These are phyloP conservation scores for Panagrolaimus sp. DNA, from an alignment of 1,140 invertebrate genomes.

Conservation along the genomic window DNA sequence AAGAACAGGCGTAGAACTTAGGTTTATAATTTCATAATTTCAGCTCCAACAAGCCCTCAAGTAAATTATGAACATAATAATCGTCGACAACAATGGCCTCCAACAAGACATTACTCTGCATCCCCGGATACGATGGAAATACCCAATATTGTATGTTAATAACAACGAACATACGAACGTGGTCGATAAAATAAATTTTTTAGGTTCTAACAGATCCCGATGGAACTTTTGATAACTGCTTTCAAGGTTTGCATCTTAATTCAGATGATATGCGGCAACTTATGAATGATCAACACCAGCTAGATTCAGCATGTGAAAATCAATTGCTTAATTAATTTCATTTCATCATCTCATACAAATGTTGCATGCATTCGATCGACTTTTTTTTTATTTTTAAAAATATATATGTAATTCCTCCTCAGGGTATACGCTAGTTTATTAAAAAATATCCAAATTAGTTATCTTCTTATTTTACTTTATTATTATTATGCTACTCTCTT, in stretches of 20 bases:
- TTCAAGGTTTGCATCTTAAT: slow-evolving; percentile 34
- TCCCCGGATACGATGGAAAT: slow-evolving; percentile 43
- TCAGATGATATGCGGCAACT: slow-evolving; percentile 37
- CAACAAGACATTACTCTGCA: slow-evolving; percentile 40
- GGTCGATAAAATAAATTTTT: too few relatives aligned
- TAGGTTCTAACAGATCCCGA: slow-evolving; percentile 40
- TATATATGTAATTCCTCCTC: slow-evolving; percentile 1
- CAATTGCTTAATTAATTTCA: slow-evolving; percentile 25
- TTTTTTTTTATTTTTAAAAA: background rate
- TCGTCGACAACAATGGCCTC: slow-evolving; percentile 34
- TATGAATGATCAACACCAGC: slow-evolving; percentile 30
- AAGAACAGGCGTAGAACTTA: too few relatives aligned
- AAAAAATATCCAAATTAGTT: background rate
- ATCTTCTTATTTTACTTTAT: too few relatives aligned
- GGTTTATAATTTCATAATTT: too few relatives aligned
- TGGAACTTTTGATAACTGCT: slow-evolving; percentile 33
- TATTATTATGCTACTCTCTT: background rate
- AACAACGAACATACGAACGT: too few relatives aligned
- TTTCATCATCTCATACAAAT: background rate
- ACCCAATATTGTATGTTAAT: slow-evolving; percentile 44
- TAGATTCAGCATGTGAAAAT: slow-evolving; percentile 35
- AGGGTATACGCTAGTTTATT: background rate
- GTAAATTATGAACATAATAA: background rate
- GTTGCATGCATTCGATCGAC: background rate
- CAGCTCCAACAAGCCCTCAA: slow-evolving; percentile 37